These are phyloP conservation scores for Sarcophaga rosellei DNA, from an alignment of 2,888 invertebrate species.

Conservation along the genomic window DNA sequence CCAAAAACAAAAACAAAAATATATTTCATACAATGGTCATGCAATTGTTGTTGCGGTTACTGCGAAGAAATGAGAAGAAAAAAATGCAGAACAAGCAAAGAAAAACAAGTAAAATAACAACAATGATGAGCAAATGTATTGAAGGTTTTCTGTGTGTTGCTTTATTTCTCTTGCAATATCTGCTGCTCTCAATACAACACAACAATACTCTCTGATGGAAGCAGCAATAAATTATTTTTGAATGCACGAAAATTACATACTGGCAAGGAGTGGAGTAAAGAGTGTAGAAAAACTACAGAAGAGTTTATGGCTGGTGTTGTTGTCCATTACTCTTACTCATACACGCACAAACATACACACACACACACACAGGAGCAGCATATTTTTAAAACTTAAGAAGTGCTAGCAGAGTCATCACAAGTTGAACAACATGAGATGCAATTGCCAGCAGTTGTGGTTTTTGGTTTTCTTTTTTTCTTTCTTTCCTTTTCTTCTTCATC, in stretches of 20 bases:
- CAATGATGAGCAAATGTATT: neutral
- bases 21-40: too few species aligned
- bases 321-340: neutral
- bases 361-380: neutral
- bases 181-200: neutral
- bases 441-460: neutral
- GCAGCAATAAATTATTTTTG: conserved; percentile 58
- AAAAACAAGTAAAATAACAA: neutral
- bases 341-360: neutral
- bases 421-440: neutral
- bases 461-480: neutral
- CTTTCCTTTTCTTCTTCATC: too few species aligned
- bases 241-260: neutral
- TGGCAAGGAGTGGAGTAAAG: neutral
- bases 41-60: too few species aligned
- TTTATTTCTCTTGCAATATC: neutral
- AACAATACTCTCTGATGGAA: neutral
- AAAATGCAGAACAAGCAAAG: too few species aligned
- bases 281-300: neutral
- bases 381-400: conserved; percentile 19
- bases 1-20: too few species aligned
- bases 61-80: too few species aligned
- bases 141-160: conserved; percentile 5
- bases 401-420: conserved; percentile 24
- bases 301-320: too few species aligned